Evolutionary conservation across 2,113 vertebrate species (phyloP).

Genomic region (Rhodinocichla rosea): DNA sequence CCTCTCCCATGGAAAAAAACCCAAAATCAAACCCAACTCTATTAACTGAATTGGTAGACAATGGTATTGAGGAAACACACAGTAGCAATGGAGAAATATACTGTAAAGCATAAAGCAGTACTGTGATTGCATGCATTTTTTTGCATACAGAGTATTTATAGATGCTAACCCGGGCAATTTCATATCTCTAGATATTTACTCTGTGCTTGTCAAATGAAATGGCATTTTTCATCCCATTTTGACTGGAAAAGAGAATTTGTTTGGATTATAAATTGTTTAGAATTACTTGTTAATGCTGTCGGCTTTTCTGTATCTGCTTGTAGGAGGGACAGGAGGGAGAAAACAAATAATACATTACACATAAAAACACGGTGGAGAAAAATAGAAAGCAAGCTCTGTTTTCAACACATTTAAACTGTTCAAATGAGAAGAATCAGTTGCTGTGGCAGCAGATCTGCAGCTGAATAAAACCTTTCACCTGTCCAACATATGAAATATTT

Average conservation of each 20-base stretch:
- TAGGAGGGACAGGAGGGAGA: neutral
- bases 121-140: neutral
- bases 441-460: constrained; percentile 46
- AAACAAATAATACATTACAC: neutral
- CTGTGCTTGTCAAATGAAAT: constrained; percentile 19
- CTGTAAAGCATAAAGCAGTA: neutral
- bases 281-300: constrained; percentile 29
- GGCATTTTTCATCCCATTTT: constrained; percentile 32
- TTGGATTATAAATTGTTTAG: constrained; percentile 41
- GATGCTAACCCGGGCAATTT: neutral
- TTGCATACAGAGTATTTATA: neutral
- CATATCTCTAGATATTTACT: constrained; percentile 1
- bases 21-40: neutral
- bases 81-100: neutral
- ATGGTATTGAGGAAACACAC: neutral
- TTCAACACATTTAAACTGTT: constrained; percentile 21
- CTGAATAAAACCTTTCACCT: constrained; percentile 58
- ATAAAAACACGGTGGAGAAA: neutral
- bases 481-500: constrained; percentile 56
- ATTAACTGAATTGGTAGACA: neutral
- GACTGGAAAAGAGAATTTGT: constrained; percentile 1
- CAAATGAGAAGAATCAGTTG: constrained; percentile 17
- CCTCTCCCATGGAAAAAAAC: neutral
- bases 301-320: constrained; percentile 12
- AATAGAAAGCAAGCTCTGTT: constrained; percentile 34